Conservation (phyloP, 2,888 invertebrate species). For the Euzophera pinguis region DNA sequence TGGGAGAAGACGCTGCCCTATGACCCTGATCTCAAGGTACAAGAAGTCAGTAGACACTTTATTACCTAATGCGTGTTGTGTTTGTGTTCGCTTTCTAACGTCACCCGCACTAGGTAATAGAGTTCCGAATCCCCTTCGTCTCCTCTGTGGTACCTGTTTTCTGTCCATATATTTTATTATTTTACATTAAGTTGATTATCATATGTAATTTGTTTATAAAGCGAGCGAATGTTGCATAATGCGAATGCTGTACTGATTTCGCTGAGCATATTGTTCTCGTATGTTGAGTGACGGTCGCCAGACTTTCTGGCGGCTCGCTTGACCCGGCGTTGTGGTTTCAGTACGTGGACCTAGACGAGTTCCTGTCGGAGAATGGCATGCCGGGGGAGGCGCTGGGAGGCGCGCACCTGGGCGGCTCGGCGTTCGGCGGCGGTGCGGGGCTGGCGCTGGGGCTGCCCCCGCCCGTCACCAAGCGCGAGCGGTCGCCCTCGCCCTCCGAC, state of each 20-base stretch:
- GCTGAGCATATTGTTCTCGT: not conserved
- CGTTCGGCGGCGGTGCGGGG: slow-evolving; percentile 79
- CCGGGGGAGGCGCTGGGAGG: slow-evolving; percentile 88
- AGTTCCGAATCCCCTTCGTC: slow-evolving; percentile 26
- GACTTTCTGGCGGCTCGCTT: slow-evolving; percentile 21
- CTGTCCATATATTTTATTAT: not conserved
- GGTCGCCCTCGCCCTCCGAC: slow-evolving; percentile 92
- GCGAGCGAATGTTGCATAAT: slow-evolving; percentile 5
- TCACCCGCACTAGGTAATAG: slow-evolving; percentile 64
- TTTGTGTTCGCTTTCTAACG: slow-evolving; percentile 46
- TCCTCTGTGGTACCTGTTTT: slow-evolving; percentile 5
- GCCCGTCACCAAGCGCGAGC: slow-evolving; percentile 90
- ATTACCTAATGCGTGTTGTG: slow-evolving; percentile 69
- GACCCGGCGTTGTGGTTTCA: slow-evolving; percentile 68
- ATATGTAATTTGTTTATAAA: not conserved
- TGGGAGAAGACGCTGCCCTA: slow-evolving; percentile 97
- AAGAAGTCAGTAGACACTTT: slow-evolving; percentile 81
- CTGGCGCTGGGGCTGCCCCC: slow-evolving; percentile 81
- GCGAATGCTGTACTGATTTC: not conserved
- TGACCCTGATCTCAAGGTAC: slow-evolving; percentile 97
- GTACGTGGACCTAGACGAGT: slow-evolving; percentile 98
- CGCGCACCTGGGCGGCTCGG: slow-evolving; percentile 83
- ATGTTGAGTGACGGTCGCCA: not conserved
- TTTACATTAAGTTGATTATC: not conserved
- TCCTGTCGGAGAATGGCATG: slow-evolving; percentile 96